Conservation (phyloP, 1,140 invertebrate genomes). For the Gonatopus flavifemur region DNA sequence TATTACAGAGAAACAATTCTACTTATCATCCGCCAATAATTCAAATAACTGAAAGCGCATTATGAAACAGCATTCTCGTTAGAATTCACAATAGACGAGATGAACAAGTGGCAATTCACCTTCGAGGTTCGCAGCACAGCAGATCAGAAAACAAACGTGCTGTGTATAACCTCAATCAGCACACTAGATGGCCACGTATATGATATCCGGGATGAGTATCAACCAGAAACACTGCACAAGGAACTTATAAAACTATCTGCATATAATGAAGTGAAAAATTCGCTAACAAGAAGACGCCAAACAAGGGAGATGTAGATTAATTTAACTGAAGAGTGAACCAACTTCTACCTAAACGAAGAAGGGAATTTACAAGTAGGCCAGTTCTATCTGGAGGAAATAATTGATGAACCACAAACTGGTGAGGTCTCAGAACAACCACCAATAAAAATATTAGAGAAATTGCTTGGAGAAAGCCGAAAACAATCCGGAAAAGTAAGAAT, state of each 20-base stretch:
- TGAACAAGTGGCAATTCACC: conserved; percentile 39
- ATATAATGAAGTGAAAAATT: conserved; percentile 38
- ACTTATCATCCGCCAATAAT: background rate
- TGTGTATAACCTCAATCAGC: conserved; percentile 39
- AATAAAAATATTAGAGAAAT: conserved; percentile 4
- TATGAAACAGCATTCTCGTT: conserved; percentile 23
- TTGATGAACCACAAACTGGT: background rate
- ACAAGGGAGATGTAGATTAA: conserved; percentile 4
- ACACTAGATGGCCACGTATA: conserved; percentile 6
- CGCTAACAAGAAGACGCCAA: conserved; percentile 31
- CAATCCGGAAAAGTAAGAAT: background rate
- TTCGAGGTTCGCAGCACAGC: conserved; percentile 27
- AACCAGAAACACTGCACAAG: background rate
- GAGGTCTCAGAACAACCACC: conserved; percentile 1
- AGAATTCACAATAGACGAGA: conserved; percentile 6
- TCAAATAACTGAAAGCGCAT: background rate
- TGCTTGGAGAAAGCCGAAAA: background rate
- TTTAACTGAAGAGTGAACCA: conserved; percentile 4
- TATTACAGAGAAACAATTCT: conserved; percentile 15
- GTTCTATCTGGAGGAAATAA: conserved; percentile 17
- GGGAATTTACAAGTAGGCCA: conserved; percentile 7
- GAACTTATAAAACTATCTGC: conserved; percentile 17
- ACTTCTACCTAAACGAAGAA: conserved; percentile 11
- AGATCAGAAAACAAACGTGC: conserved; percentile 39
- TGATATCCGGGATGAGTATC: background rate